A percentile compares a stretch with the other conserved stretches of the same genome.
These are phyloP conservation scores for Lysiphlebus fabarum DNA, from an alignment of 1,140 invertebrate genomes.

Conservation along the genomic window DNA sequence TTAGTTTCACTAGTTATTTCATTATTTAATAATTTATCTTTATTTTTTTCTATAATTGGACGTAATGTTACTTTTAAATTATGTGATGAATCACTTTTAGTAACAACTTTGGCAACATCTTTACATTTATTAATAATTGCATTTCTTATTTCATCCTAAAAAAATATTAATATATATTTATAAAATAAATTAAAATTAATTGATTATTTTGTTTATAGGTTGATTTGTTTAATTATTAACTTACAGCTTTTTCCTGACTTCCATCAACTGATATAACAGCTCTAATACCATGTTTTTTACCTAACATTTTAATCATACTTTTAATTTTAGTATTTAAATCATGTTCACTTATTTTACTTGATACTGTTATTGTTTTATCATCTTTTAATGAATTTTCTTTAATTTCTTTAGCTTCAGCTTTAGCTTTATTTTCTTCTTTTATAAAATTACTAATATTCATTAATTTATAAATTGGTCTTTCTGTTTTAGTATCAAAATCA, in stretches of 20 bases:
- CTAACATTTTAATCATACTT: slow-evolving; percentile 63
- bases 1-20: not conserved
- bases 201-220: too few relatives aligned
- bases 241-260: slow-evolving; percentile 48
- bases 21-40: not conserved
- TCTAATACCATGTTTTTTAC: slow-evolving; percentile 61
- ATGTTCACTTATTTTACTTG: slow-evolving; percentile 61
- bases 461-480: slow-evolving; percentile 62
- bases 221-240: slow-evolving; percentile 3
- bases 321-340: slow-evolving; percentile 61
- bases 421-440: slow-evolving; percentile 44
- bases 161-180: too few relatives aligned
- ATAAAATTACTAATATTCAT: slow-evolving; percentile 45
- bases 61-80: slow-evolving; percentile 42
- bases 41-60: slow-evolving; percentile 10
- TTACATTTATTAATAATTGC: slow-evolving; percentile 54
- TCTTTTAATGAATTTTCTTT: slow-evolving; percentile 31
- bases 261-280: slow-evolving; percentile 57
- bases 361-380: slow-evolving; percentile 49
- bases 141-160: slow-evolving; percentile 58
- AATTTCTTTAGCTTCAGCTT: slow-evolving; percentile 13
- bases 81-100: slow-evolving; percentile 58
- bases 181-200: not conserved
- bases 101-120: slow-evolving; percentile 52
- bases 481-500: slow-evolving; percentile 61